Evolutionary conservation across 2,113 vertebrate genomes (phyloP), one percentile per base, ranked within the genome.

Genomic region (Clarias magur): DNA sequence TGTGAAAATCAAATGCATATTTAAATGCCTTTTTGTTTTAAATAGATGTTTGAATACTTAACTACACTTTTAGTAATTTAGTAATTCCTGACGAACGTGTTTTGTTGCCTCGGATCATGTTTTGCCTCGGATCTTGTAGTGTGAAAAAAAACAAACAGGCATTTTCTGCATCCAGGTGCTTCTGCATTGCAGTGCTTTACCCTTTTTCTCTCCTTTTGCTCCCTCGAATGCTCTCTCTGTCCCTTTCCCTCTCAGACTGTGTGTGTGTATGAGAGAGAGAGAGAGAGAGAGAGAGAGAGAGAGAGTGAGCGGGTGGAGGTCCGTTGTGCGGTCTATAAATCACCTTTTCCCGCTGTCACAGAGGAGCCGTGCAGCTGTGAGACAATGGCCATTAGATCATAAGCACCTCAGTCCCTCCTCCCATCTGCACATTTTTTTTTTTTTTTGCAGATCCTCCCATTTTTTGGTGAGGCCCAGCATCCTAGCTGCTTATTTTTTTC

Each of bases 321-420:
- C 89, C 25, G 78, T 88, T 90, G 85, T 91, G 89, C 90, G 91
- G 90, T 93, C 93, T 91, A 94, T 94, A 95, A 95, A 95, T 95
- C 92, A 91, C 89, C 83, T 92, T 93, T 92, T 84, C 91, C 79
- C 85, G 92, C 88, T 93, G 94, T 93, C 93, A 93, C 85, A 86
- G 90, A 90, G 76, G 89, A 90, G 90, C 93, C 91, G 91, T 89
- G 93, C 90, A 89, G 88, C 92, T 90, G 92, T 90, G 90, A 94
- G 94, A 95, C 94, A 94, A 94, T 93, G 93, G 93, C 91, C 93
- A 94, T 94, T 94, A 94, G 92, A 92, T 94, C 92, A 93, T 92
- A 90, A 85, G 88, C 90, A 87, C 89, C 65, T 80, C 91, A 88
- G 93, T 91, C 91, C 93, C 91, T 90, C 91, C 88, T 78, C 89